phyloP scores from a whole-genome alignment of 2,113 vertebrate genomes.

The Pygoscelis antarcticus region DNA sequence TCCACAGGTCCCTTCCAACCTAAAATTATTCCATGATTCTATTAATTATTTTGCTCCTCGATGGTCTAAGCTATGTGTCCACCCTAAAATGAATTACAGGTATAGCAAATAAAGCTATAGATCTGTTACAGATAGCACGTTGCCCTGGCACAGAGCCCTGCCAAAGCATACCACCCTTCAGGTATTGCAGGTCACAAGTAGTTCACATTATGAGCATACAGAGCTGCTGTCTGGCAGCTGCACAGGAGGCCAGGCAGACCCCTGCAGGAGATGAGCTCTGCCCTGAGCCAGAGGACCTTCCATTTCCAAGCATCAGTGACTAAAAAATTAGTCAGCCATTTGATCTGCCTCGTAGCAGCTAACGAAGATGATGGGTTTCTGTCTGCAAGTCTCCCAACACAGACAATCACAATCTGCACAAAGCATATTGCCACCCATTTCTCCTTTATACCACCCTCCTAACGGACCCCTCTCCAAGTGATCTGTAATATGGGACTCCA shows the following conservation, averaged over 20 bases:
- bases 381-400: neutral
- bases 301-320: neutral
- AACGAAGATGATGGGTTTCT: neutral
- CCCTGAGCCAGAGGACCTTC: neutral
- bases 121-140: neutral
- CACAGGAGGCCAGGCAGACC: neutral
- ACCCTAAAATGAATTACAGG: neutral
- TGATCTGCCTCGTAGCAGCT: neutral
- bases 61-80: neutral
- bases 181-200: neutral
- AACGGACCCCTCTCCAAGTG: neutral
- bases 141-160: neutral
- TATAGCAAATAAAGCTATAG: neutral
- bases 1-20: neutral
- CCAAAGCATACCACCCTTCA: neutral
- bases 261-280: neutral
- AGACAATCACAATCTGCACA: neutral
- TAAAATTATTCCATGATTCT: neutral
- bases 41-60: neutral
- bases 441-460: neutral
- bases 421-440: neutral
- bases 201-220: rapidly evolving
- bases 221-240: neutral
- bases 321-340: neutral
- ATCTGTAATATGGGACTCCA: neutral